These are phyloP conservation scores for Epicauta chinensis DNA, from an alignment of 1,140 invertebrate genomes.

Conservation along the genomic window DNA sequence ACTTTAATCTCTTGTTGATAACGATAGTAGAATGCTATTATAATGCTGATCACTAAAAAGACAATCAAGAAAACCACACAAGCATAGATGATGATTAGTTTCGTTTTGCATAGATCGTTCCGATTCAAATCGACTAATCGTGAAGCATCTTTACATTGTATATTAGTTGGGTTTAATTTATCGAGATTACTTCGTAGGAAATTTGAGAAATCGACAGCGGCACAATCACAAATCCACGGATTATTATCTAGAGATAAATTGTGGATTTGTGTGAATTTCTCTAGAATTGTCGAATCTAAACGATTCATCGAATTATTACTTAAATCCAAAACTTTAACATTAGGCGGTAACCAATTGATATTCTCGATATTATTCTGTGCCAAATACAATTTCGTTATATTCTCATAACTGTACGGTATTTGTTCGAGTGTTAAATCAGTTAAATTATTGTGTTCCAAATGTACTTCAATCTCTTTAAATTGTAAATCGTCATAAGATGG, in stretches of 20 bases:
- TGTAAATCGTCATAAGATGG: constrained; percentile 2
- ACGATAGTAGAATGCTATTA: constrained; percentile 53
- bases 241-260: constrained; percentile 22
- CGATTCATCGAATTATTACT: constrained; percentile 2
- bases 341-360: constrained; percentile 19
- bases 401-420: background rate
- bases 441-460: constrained; percentile 4
- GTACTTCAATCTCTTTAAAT: background rate
- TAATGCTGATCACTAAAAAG: constrained; percentile 23
- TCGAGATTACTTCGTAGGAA: constrained; percentile 15
- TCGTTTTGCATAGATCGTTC: too few species aligned
- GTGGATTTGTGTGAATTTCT: background rate
- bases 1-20: constrained; percentile 60
- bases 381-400: constrained; percentile 19
- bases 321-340: background rate
- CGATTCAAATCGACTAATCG: background rate
- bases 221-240: constrained; percentile 26
- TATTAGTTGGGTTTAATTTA: constrained; percentile 16
- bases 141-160: constrained; percentile 7
- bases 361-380: constrained; percentile 12
- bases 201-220: constrained; percentile 2
- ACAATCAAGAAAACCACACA: background rate
- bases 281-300: constrained; percentile 15
- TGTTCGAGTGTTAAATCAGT: background rate
- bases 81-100: background rate